Conservation (phyloP, 2,113 vertebrate species). For the Pomatorhinus ruficollis region DNA sequence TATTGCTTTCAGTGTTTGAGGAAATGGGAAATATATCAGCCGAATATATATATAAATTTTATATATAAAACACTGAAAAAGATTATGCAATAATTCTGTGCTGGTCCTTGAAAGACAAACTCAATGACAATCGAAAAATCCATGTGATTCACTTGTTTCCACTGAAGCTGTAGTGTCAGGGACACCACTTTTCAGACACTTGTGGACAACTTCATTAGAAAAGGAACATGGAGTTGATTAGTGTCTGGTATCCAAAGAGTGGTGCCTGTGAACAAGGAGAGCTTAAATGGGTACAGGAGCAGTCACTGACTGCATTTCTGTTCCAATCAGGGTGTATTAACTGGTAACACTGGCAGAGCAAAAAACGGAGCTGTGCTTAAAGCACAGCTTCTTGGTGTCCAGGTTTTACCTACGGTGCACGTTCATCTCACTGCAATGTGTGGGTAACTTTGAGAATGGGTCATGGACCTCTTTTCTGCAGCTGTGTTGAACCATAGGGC, state of each 20-base stretch:
- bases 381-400: background rate
- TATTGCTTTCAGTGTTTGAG: background rate
- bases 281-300: background rate
- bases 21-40: background rate
- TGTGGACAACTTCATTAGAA: background rate
- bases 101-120: background rate
- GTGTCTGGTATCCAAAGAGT: background rate
- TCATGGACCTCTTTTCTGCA: background rate
- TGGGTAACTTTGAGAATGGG: background rate
- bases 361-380: background rate
- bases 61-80: background rate
- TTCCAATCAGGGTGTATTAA: background rate
- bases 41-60: background rate
- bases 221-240: background rate
- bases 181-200: background rate
- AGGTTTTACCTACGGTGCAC: background rate
- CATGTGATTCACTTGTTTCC: background rate
- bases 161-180: background rate
- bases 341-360: background rate
- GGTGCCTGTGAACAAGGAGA: background rate
- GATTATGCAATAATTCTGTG: background rate
- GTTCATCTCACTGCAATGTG: background rate
- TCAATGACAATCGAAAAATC: background rate
- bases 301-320: background rate
- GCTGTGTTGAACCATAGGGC: background rate